Base-by-base conservation (phyloP, 2,797 vertebrate genomes). In the Gephyroberyx darwinii region DNA sequence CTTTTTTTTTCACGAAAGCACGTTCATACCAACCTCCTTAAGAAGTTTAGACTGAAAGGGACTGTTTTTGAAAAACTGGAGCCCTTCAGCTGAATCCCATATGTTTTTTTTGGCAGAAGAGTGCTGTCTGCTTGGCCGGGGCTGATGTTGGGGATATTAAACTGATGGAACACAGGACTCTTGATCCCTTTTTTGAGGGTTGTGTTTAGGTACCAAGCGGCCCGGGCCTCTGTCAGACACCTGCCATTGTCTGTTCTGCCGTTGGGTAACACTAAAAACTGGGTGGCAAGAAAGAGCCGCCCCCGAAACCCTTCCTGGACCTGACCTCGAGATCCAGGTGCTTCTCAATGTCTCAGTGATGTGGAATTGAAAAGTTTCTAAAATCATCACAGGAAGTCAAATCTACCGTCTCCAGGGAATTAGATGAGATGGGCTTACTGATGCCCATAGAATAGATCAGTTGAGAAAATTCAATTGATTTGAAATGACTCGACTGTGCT, bases 71-170 rank as follows among this genome's bases (percentile, higher is more conserved):
- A 94, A 93, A 84, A 96, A 88, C 92, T 91, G 91, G 87, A 92
- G 91, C 94, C 92, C 90, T 92, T 89, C 90, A 90, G 93, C 94
- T 94, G 85, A 95, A 92, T 92, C 94, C 94, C 94, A 89, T 87
- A 88, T 98, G 96, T 98, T 98, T 96, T 95, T 92, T 83, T 98
- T 99, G 98, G 98, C 97, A 90, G 84, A 48, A n/a, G n/a, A 30
- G 76, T 72, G 77, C 88, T 93, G 96, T 98, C 96, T 98, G 94
- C 96, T 93, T 91, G 92, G 96, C 95, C n/a, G 62, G 75, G 82
- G 88, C 92, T 81, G 90, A 94, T 91, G 92, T 93, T 84, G 92
- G 93, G 95, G 95, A 94, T 95, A 94, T 94, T 94, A 94, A 95
- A 93, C 85, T 86, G 94, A 95, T 95, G 95, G 91, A 96, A 97